Evolutionary conservation across 2,888 invertebrate species (phyloP).

Genomic region (Listrodromus nycthemerus): DNA sequence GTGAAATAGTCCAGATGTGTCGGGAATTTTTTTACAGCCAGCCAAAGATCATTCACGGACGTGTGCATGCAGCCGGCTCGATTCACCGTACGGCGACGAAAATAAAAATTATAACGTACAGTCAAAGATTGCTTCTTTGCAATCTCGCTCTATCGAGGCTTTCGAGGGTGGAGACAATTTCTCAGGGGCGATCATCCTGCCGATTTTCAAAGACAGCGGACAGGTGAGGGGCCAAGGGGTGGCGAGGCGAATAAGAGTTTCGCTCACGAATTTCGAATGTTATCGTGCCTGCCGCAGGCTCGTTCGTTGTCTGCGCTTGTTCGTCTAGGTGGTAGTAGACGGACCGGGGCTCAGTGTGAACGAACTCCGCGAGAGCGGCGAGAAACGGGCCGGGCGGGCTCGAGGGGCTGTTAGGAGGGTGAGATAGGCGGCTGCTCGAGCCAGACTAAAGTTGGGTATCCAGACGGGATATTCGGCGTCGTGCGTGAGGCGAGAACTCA

Average conservation of each 20-base stretch:
- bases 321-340: background rate
- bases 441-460: conserved; percentile 76
- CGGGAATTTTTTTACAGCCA: background rate
- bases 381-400: conserved; percentile 24
- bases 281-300: conserved; percentile 71
- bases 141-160: background rate
- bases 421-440: conserved; percentile 65
- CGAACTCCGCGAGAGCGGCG: conserved; percentile 73
- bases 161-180: background rate
- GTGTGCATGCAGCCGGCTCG: background rate
- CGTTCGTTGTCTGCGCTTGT: conserved; percentile 19
- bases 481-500: conserved; percentile 54
- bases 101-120: background rate
- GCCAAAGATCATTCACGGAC: background rate
- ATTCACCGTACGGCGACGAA: background rate
- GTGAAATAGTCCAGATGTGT: background rate
- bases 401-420: conserved; percentile 36
- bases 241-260: conserved; percentile 67
- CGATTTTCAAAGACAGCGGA: conserved; percentile 12
- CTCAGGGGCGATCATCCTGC: conserved; percentile 1
- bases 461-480: conserved; percentile 46
- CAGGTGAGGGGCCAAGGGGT: conserved; percentile 8
- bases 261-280: conserved; percentile 74
- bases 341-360: conserved; percentile 75
- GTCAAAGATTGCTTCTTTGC: background rate